Conservation (phyloP, 2,113 vertebrate species). For the Phyllopteryx taeniolatus region DNA sequence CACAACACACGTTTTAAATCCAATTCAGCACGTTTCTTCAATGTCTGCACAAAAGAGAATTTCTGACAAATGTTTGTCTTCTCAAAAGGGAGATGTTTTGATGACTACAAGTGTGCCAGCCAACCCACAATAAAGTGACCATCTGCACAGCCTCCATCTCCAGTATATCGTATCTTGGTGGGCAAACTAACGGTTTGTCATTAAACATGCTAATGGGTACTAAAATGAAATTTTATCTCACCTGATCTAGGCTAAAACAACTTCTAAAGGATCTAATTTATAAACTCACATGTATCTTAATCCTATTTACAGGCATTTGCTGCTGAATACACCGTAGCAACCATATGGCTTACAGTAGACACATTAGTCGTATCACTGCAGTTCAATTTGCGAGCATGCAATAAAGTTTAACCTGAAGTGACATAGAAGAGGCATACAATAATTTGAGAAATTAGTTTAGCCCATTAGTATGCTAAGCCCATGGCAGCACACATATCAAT, state of each 20-base stretch:
- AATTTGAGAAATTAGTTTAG: conserved; percentile 55
- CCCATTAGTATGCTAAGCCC: conserved; percentile 57
- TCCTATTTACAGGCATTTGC: background rate
- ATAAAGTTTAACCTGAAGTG: conserved; percentile 52
- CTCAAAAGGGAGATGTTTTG: conserved; percentile 36
- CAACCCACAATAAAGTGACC: conserved; percentile 58
- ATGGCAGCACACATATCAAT: conserved; percentile 53
- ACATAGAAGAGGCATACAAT: conserved; percentile 35
- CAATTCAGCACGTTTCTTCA: background rate
- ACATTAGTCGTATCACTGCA: conserved; percentile 46
- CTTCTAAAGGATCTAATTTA: background rate
- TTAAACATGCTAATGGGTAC: conserved; percentile 14
- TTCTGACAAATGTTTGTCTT: conserved; percentile 46
- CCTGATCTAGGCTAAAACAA: conserved; percentile 8
- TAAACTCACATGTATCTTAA: background rate
- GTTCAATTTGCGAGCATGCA: conserved; percentile 43
- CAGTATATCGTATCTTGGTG: conserved; percentile 11
- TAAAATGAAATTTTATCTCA: conserved; percentile 5
- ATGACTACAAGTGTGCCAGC: conserved; percentile 57
- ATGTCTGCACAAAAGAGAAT: conserved; percentile 22
- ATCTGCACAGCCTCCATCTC: conserved; percentile 45
- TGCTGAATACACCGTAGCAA: background rate
- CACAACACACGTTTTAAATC: background rate
- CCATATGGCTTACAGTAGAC: conserved; percentile 11
- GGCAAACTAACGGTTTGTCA: conserved; percentile 36